Evolutionary conservation across 2,113 vertebrate species (phyloP).

Genomic region (Steatornis caripensis): DNA sequence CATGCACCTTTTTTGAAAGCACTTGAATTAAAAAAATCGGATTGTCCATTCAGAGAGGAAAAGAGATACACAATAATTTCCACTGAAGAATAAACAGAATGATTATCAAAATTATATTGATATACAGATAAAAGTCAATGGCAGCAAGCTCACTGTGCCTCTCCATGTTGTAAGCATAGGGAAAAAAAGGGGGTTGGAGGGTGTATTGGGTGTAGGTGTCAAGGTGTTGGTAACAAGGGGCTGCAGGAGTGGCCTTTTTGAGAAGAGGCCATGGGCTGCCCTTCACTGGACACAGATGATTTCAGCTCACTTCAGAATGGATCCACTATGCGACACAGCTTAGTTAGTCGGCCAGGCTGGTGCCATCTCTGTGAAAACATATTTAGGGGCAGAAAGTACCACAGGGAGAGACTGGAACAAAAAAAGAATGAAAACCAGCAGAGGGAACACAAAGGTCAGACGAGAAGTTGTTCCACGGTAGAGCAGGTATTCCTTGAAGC

Average conservation of each 20-base stretch:
- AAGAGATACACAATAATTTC: neutral
- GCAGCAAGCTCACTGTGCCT: neutral
- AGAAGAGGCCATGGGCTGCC: neutral
- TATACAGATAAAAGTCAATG: neutral
- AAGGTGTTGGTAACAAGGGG: neutral
- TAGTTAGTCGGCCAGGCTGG: neutral
- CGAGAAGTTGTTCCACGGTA: neutral
- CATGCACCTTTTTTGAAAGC: neutral
- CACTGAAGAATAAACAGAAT: neutral
- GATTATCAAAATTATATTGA: neutral
- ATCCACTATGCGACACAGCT: neutral
- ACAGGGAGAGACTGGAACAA: neutral
- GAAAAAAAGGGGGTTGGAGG: neutral
- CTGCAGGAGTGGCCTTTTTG: neutral
- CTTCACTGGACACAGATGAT: neutral
- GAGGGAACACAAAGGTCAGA: neutral
- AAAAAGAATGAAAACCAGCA: neutral
- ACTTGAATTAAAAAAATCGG: neutral
- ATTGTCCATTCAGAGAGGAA: neutral
- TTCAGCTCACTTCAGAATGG: neutral
- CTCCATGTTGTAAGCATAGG: neutral
- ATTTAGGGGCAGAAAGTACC: neutral
- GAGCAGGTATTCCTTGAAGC: neutral
- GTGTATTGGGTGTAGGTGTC: rapidly evolving
- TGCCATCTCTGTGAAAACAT: neutral